phyloP scores from a whole-genome alignment of 1,140 invertebrate species.

The Trypoxylus dichotomus region DNA sequence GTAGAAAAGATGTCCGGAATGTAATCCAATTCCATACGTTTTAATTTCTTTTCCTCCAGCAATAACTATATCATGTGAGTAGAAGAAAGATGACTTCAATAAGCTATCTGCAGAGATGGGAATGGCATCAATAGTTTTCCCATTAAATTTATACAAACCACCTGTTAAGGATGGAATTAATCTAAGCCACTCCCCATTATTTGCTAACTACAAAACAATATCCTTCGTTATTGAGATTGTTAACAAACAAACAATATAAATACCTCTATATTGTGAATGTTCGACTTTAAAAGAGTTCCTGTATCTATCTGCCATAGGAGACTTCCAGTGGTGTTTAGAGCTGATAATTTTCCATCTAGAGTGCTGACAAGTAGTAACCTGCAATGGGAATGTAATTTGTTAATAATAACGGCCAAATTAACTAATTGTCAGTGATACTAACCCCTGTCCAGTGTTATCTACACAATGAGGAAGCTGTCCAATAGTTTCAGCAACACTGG shows the following conservation, averaged over 20 bases:
- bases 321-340: conserved; percentile 73
- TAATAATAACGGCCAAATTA: not conserved
- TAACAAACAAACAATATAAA: not conserved
- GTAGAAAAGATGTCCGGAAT: conserved; percentile 76
- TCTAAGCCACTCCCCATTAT: conserved; percentile 81
- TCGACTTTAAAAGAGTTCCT: conserved; percentile 78
- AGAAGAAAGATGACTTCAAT: conserved; percentile 79
- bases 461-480: conserved; percentile 37
- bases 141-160: conserved; percentile 88
- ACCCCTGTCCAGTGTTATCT: conserved; percentile 36
- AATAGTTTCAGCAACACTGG: conserved; percentile 28
- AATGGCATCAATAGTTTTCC: conserved; percentile 81
- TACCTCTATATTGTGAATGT: conserved; percentile 81
- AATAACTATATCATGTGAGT: conserved; percentile 84
- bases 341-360: conserved; percentile 81
- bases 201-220: conserved; percentile 66
- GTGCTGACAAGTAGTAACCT: conserved; percentile 84
- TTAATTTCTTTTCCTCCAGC: conserved; percentile 71
- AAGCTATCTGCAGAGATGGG: conserved; percentile 84
- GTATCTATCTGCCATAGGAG: conserved; percentile 74
- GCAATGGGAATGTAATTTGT: conserved; percentile 52
- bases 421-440: conserved; percentile 14
- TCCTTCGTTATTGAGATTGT: not conserved
- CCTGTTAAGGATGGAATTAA: conserved; percentile 91
- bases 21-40: conserved; percentile 73